phyloP scores from a whole-genome alignment of 2,888 invertebrate species.

The Chouioia cunea region DNA sequence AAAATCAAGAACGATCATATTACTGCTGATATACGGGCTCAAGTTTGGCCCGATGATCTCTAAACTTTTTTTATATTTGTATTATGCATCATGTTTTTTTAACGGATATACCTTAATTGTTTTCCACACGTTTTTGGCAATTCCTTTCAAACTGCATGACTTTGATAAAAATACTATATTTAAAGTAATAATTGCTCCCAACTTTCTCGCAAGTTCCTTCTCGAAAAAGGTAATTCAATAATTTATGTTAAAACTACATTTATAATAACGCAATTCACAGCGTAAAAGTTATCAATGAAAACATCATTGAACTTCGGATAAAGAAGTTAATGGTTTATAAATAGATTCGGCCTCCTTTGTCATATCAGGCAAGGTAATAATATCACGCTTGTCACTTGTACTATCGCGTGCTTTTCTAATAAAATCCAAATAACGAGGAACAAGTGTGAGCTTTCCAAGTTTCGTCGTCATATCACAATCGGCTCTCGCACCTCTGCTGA shows the following conservation, averaged over 20 bases:
- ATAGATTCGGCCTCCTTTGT: too few relatives aligned
- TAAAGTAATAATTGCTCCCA: background rate
- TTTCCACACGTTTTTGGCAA: too few relatives aligned
- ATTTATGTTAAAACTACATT: constrained; percentile 14
- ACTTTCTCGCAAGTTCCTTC: too few relatives aligned
- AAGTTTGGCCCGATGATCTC: background rate
- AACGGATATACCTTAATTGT: too few relatives aligned
- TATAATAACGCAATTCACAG: background rate
- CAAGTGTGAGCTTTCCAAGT: background rate
- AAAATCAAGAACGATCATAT: background rate
- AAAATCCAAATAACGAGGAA: background rate
- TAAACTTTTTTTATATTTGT: background rate
- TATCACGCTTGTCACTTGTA: background rate
- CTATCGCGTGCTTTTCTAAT: background rate
- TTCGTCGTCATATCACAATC: constrained; percentile 7
- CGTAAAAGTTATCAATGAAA: background rate
- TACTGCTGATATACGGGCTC: background rate
- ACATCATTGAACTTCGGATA: background rate
- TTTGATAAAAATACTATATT: too few relatives aligned
- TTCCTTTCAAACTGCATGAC: too few relatives aligned
- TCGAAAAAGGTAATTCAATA: constrained; percentile 18
- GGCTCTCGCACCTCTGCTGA: constrained; percentile 7
- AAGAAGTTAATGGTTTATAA: background rate
- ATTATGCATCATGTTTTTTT: too few relatives aligned
- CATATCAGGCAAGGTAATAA: background rate